Evolutionary conservation across 2,113 vertebrate species (phyloP).

Genomic region (Ctenomys sociabilis): DNA sequence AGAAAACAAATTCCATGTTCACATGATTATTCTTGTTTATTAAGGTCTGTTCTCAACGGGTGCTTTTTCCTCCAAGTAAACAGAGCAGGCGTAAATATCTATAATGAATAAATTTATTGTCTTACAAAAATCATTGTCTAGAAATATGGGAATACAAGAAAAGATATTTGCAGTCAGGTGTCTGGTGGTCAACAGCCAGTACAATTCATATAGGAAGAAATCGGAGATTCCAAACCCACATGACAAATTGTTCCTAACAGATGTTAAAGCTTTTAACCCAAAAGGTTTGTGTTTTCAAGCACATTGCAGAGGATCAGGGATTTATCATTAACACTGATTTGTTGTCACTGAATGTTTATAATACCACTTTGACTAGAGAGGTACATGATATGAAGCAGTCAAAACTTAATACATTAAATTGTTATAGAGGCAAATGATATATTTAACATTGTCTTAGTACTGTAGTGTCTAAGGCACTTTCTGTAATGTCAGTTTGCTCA

Average conservation of each 20-base stretch:
- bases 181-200: constrained; percentile 95
- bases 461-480: constrained; percentile 99
- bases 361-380: constrained; percentile 88
- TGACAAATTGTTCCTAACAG: constrained; percentile 87
- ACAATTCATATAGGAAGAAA: constrained; percentile 84
- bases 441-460: constrained; percentile 93
- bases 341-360: constrained; percentile 86
- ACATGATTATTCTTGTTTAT: constrained; percentile 82
- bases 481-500: constrained; percentile 90
- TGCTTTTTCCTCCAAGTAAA: constrained; percentile 85
- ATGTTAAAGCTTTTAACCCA: constrained; percentile 97
- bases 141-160: constrained; percentile 98
- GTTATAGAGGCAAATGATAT: constrained; percentile 89
- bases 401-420: constrained; percentile 88
- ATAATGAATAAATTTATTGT: constrained; percentile 99
- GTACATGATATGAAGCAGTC: constrained; percentile 90
- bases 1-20: constrained; percentile 81
- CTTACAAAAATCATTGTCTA: constrained; percentile 97
- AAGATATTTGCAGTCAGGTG: constrained; percentile 91
- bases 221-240: constrained; percentile 84
- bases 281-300: constrained; percentile 86
- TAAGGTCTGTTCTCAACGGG: constrained; percentile 82
- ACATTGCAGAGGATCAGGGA: constrained; percentile 85
- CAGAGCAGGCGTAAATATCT: constrained; percentile 88
- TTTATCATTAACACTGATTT: constrained; percentile 90